Base-by-base conservation (phyloP, 2,888 invertebrate species). In the Rotaria sp. region DNA sequence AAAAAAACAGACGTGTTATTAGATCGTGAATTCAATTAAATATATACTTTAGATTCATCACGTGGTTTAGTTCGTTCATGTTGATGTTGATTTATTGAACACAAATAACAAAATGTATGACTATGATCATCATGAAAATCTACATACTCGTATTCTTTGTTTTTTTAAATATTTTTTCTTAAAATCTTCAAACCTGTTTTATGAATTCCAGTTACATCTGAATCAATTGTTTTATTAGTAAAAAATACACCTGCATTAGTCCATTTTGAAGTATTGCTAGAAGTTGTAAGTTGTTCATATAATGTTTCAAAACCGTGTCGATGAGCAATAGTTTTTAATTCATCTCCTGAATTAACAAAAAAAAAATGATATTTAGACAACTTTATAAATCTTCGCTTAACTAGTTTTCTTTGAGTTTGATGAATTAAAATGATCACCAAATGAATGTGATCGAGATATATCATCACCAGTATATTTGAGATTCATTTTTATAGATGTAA, bases 21-120 rank as follows among this genome's bases (percentile, higher is more conserved):
- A 30, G 4, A 67, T 10, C 26, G 24, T 26, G 7, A 8, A 45
- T 38, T 26, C 13, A 80, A 26, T 45, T 35, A 18, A 30, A 41
- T 13, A 41, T 41, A 13, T 45, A 45, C 80, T 45, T 45, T 11
- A 26, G n/a, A 80, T 80, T 80, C n/a, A 45, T 45, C 80, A 80
- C 80, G 80, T 26, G 80, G 80, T 45, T 41, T 26, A 80, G 45
- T 80, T 45, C 21, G 41, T 80, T 41, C 41, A 80, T 80, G 80
- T 45, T 26, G 1, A 80, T 80, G 45, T 41, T 41, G 41, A 80
- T 45, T 41, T 8, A 80, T 45, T 45, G 80, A 80, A 80, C 80
- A 80, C n/a, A 80, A 80, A 45, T 80, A 80, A n/a, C 80, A 80
- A 45, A 80, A 80, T 80, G 80, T 80, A 24, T 80, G 80, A n/a